Evolutionary conservation across 2,888 invertebrate genomes (phyloP), one percentile per base, ranked within the genome.

Genomic region (Arctia plantaginis): DNA sequence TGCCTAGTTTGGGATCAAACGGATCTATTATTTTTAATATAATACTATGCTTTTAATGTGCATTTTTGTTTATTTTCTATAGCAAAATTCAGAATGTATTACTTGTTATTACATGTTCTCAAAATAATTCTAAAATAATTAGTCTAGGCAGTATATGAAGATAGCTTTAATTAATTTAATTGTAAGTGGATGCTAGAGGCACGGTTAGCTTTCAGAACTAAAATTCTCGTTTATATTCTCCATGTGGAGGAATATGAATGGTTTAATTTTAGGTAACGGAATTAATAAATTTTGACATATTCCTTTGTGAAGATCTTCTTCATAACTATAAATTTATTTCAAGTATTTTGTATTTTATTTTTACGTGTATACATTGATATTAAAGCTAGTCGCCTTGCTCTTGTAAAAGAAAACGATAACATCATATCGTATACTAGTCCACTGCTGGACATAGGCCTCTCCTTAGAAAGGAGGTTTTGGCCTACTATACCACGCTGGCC

Each of bases 81-180:
- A 20, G 47, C 51, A 66, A 69, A 69, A 39, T 41, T 30, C 27
- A 8, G 18, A 51, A 23, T 51, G 23, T 51, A 51, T 23, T 23
- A 23, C 23, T 13, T 55, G 23, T 3, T 15, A n/a, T 68, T 23
- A 51, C 33, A 51, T 51, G 27, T 68, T 33, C 33, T 33, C 41
- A 68, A 67, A 67, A 67, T n/a, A 10, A 71, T 41, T 33, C 64
- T n/a, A 15, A 12, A 39, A 71, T 62, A 7, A 39, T 66, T 41
- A 69, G 66, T 71, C n/a, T 71, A 68, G 62, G 62, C 62, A 20
- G 27, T 62, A 27, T 33, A 15, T 62, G 44, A 51, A 62, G 69
- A 55, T 55, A 20, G 27, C 65, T 51, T 39, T 73, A 66, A 73
- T 64, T 65, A 65, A 39, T n/a, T 69, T 62, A 64, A 51, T 68